A percentile compares a stretch with the other conserved stretches of the same genome.
phyloP scores from a whole-genome alignment of 2,888 invertebrate genomes.

The Allygus modestus region DNA sequence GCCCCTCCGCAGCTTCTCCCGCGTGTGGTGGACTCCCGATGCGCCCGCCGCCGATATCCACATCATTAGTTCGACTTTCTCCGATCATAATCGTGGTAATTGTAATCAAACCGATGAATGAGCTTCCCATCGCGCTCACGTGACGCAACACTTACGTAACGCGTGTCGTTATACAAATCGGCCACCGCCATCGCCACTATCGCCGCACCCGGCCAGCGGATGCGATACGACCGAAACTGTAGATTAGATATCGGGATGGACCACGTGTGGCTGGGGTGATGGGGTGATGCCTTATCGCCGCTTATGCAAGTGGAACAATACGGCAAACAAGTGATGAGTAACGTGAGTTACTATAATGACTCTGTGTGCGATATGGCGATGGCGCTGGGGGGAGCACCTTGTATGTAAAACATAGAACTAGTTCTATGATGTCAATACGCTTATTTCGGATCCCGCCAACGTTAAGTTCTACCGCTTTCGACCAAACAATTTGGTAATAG shows the following conservation, averaged over 20 bases:
- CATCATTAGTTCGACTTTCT: slow-evolving; percentile 32
- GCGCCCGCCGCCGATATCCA: slow-evolving; percentile 4
- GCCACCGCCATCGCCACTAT: neutral
- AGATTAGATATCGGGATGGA: neutral
- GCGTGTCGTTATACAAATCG: slow-evolving; percentile 11
- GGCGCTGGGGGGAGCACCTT: too few relatives aligned
- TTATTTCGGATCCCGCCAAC: too few relatives aligned
- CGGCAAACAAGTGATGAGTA: neutral
- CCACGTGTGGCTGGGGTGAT: neutral
- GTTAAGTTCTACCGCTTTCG: too few relatives aligned
- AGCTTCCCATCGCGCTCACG: slow-evolving; percentile 22
- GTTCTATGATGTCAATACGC: too few relatives aligned
- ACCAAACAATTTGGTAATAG: too few relatives aligned
- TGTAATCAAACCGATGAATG: slow-evolving; percentile 43
- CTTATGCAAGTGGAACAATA: slow-evolving; percentile 5
- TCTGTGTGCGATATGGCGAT: too few relatives aligned
- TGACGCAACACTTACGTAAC: slow-evolving; percentile 21
- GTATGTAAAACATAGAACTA: too few relatives aligned
- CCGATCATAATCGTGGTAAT: slow-evolving; percentile 43
- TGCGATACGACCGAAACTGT: neutral
- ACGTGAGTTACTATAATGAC: too few relatives aligned
- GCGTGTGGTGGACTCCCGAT: neutral
- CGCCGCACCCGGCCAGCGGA: too few relatives aligned
- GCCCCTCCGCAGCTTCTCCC: too few relatives aligned
- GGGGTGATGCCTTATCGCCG: neutral